These are phyloP conservation scores for Phoxinus dragarum DNA, from an alignment of 2,797 vertebrate genomes.

Conservation along the genomic window DNA sequence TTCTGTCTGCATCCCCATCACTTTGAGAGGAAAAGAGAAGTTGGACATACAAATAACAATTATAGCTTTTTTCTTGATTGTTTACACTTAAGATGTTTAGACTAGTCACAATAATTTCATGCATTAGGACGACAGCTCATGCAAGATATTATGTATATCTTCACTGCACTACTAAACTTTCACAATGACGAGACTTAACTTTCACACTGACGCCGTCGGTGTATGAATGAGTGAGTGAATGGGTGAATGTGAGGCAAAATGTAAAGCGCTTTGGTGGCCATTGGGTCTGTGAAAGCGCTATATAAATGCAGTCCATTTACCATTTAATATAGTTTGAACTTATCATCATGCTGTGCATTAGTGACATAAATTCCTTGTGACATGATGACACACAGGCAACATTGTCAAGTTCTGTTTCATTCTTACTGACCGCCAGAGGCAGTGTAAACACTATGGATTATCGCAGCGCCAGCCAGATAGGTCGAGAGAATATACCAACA, in stretches of 20 bases:
- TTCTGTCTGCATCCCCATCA: constrained; percentile 76
- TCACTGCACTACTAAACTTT: neutral
- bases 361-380: neutral
- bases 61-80: neutral
- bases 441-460: too few relatives aligned
- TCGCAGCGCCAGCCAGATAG: too few relatives aligned
- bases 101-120: neutral
- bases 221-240: too few relatives aligned
- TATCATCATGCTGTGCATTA: neutral
- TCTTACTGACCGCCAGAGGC: too few relatives aligned
- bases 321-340: neutral
- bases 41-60: neutral
- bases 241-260: too few relatives aligned
- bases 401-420: neutral
- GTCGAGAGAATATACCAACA: too few relatives aligned
- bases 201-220: too few relatives aligned
- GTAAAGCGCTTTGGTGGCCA: too few relatives aligned
- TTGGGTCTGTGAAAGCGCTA: too few relatives aligned
- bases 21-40: constrained; percentile 64
- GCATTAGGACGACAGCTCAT: neutral
- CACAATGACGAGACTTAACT: neutral
- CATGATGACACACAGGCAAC: neutral
- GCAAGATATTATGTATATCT: neutral
- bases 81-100: neutral
- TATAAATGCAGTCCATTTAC: too few relatives aligned